phyloP scores from a whole-genome alignment of 30 jellyfish, hydroid and myxozoan species.

The Hydractinia echinata region DNA sequence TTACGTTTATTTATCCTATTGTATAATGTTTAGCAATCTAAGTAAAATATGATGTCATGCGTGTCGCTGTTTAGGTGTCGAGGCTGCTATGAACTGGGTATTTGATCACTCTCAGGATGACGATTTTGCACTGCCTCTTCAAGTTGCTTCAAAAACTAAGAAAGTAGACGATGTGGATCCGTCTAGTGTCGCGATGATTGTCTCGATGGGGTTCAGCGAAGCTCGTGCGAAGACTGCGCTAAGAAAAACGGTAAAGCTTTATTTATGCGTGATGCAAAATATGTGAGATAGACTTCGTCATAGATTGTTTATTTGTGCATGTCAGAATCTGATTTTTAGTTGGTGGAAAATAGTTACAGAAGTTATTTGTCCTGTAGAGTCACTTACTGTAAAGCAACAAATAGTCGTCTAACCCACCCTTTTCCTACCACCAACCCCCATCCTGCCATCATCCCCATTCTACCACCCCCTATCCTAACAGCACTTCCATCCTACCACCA shows the following conservation, averaged over 20 bases:
- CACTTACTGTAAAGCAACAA: neutral
- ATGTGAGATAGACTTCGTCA: no score
- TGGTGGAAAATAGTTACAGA: neutral
- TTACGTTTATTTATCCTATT: neutral
- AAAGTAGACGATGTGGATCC: conserved; percentile 12
- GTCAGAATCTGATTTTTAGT: no score
- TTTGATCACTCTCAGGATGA: conserved; percentile 56
- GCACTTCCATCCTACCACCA: no score
- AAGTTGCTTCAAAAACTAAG: neutral
- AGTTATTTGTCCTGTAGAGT: neutral
- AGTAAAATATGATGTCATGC: neutral
- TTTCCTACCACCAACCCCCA: no score
- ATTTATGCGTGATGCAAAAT: neutral
- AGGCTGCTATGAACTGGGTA: conserved; percentile 96
- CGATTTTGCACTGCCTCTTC: conserved; percentile 38
- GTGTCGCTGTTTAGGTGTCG: conserved; percentile 60
- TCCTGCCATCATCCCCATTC: no score
- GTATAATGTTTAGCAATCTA: neutral
- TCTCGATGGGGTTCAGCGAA: conserved; percentile 84
- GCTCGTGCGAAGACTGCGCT: conserved; percentile 80
- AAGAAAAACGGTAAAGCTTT: conserved; percentile 56
- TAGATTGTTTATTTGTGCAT: no score
- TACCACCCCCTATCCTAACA: no score
- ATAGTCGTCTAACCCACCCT: no score
- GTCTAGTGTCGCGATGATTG: conserved; percentile 49